Percentiles rank a stretch among this genome's conserved stretches.
These are phyloP conservation scores for Fratercula arctica DNA, from an alignment of 2,797 vertebrate genomes.

Conservation along the genomic window DNA sequence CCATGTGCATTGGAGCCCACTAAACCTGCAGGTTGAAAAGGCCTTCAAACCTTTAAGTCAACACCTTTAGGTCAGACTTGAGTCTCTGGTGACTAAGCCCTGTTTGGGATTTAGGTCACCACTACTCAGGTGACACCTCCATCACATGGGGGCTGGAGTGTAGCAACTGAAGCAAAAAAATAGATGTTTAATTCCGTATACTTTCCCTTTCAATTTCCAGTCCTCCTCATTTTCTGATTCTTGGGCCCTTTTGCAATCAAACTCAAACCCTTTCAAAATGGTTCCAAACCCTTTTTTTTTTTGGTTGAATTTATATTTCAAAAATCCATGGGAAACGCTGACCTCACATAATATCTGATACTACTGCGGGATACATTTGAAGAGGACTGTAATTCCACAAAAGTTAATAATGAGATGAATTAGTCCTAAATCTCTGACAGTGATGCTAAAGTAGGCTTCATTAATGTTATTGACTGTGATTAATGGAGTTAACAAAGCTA, in stretches of 20 bases:
- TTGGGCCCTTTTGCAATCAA: neutral
- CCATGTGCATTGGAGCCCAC: neutral
- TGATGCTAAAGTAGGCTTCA: neutral
- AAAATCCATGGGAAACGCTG: neutral
- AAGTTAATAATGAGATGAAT: constrained; percentile 16
- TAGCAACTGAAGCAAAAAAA: neutral
- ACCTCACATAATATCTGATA: neutral
- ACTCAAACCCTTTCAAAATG: neutral
- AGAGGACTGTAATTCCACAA: neutral
- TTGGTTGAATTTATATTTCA: neutral
- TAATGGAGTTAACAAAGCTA: constrained; percentile 52
- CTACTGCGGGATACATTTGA: neutral
- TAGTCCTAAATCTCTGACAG: neutral
- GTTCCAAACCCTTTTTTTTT: neutral
- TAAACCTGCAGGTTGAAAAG: neutral
- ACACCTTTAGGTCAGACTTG: neutral
- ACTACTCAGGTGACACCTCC: neutral
- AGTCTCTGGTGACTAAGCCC: neutral
- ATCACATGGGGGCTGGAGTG: neutral
- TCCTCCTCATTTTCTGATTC: neutral
- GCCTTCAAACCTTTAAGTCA: neutral
- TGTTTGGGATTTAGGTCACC: neutral
- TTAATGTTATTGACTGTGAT: constrained; percentile 37
- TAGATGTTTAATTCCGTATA: neutral
- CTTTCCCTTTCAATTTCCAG: neutral